Percentiles rank a stretch among this genome's conserved stretches.
Evolutionary conservation across 2,113 vertebrate species (phyloP).

Genomic region (Muntiacus muntjak): DNA sequence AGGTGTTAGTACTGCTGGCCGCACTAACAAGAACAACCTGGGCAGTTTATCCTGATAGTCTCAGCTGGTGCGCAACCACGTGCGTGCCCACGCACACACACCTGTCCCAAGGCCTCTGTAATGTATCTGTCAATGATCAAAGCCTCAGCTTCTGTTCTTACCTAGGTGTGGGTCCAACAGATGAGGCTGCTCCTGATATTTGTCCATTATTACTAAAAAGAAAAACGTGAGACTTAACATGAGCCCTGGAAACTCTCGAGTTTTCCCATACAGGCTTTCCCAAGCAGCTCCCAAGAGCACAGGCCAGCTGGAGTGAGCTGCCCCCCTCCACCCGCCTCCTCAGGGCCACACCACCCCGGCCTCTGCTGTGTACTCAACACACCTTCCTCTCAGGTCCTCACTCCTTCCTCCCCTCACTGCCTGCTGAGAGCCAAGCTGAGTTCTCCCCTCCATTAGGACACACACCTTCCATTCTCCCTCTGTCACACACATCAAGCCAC

Average conservation of each 20-base stretch:
- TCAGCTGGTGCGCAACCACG: neutral
- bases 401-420: neutral
- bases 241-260: neutral
- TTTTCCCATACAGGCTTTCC: neutral
- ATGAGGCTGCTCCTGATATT: slow-evolving; percentile 97
- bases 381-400: neutral
- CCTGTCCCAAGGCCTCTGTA: neutral
- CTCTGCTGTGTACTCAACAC: neutral
- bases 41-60: neutral
- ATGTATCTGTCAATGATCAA: neutral
- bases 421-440: too few relatives aligned
- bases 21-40: accelerated
- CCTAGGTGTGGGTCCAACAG: slow-evolving; percentile 94
- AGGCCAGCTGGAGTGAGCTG: too few relatives aligned
- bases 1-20: neutral
- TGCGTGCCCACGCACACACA: accelerated
- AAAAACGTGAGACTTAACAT: neutral
- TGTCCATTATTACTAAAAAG: slow-evolving; percentile 91
- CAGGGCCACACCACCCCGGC: neutral
- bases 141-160: slow-evolving; percentile 69
- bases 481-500: neutral
- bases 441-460: neutral
- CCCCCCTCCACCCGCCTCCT: neutral
- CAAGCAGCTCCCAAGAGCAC: neutral
- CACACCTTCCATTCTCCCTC: neutral